These are phyloP conservation scores for Oreohelix idahoensis DNA, from an alignment of 1,140 invertebrate genomes.

Conservation along the genomic window DNA sequence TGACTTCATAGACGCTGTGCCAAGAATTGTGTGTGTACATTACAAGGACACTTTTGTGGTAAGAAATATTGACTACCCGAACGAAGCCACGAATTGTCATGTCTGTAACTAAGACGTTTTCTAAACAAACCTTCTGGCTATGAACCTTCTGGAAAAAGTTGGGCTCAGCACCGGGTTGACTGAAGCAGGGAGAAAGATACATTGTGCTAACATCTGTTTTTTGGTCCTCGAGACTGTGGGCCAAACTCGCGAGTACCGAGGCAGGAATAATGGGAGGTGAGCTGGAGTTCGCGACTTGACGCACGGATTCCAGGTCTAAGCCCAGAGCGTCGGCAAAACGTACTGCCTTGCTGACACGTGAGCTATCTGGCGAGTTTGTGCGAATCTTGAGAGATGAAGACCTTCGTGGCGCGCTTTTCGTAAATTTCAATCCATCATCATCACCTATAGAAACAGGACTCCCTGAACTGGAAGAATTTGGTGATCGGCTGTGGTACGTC, in stretches of 20 bases:
- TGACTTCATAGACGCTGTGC: constrained; percentile 85
- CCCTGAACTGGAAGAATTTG: too few relatives aligned
- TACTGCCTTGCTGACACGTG: constrained; percentile 89
- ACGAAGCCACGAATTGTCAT: constrained; percentile 86
- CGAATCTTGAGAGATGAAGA: constrained; percentile 86
- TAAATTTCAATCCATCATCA: constrained; percentile 69
- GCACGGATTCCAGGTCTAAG: constrained; percentile 90
- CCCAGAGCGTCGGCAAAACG: constrained; percentile 95
- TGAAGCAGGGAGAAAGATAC: constrained; percentile 83
- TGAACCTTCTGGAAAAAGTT: constrained; percentile 87
- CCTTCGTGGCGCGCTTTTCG: constrained; percentile 58
- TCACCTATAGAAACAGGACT: constrained; percentile 56
- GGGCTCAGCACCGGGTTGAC: constrained; percentile 83
- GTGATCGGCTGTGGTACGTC: too few relatives aligned
- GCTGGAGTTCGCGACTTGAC: constrained; percentile 73
- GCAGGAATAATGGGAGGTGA: constrained; percentile 69
- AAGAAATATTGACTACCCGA: constrained; percentile 90
- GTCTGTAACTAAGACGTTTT: constrained; percentile 80
- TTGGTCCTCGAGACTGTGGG: constrained; percentile 53
- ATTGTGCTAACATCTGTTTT: constrained; percentile 52
- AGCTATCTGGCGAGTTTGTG: constrained; percentile 87
- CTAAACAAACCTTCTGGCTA: constrained; percentile 84
- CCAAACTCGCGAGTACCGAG: constrained; percentile 67
- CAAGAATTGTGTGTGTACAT: constrained; percentile 90
- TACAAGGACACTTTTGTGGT: constrained; percentile 90